Conservation (phyloP, 2,888 invertebrate genomes). For the Anodontia alba region DNA sequence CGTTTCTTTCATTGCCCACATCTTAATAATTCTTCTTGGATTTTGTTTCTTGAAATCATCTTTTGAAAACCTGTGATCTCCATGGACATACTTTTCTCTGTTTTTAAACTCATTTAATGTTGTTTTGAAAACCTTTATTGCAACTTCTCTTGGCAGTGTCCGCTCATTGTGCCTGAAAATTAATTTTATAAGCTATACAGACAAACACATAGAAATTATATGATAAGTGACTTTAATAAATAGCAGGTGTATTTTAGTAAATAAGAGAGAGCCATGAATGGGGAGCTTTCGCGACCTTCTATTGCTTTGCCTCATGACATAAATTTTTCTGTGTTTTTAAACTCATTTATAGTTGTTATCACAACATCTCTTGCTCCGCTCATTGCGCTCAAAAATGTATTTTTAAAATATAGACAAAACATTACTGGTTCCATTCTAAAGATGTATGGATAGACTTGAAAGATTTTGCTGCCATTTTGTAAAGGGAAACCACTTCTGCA, state of each 20-base stretch:
- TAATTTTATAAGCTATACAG: not conserved
- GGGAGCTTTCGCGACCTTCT: too few relatives aligned
- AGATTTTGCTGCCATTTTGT: too few relatives aligned
- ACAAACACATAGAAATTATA: not conserved
- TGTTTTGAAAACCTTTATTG: slow-evolving; percentile 88
- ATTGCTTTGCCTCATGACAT: too few relatives aligned
- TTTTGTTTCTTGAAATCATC: slow-evolving; percentile 87
- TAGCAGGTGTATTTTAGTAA: not conserved
- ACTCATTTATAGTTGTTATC: too few relatives aligned
- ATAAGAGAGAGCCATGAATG: not conserved
- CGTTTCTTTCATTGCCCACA: slow-evolving; percentile 89
- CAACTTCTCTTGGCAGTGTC: slow-evolving; percentile 85
- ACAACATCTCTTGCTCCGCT: too few relatives aligned
- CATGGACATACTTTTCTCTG: slow-evolving; percentile 87
- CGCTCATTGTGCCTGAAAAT: slow-evolving; percentile 70
- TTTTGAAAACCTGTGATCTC: slow-evolving; percentile 87
- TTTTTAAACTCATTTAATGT: slow-evolving; percentile 88
- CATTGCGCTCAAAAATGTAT: too few relatives aligned
- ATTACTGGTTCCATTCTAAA: too few relatives aligned
- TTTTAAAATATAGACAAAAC: too few relatives aligned
- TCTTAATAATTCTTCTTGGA: slow-evolving; percentile 87
- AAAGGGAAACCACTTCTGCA: too few relatives aligned
- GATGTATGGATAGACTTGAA: too few relatives aligned
- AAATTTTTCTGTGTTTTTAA: too few relatives aligned
- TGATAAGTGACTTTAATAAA: not conserved